phyloP scores from a whole-genome alignment of 2,888 invertebrate genomes.

The Bellardia bayeri region DNA sequence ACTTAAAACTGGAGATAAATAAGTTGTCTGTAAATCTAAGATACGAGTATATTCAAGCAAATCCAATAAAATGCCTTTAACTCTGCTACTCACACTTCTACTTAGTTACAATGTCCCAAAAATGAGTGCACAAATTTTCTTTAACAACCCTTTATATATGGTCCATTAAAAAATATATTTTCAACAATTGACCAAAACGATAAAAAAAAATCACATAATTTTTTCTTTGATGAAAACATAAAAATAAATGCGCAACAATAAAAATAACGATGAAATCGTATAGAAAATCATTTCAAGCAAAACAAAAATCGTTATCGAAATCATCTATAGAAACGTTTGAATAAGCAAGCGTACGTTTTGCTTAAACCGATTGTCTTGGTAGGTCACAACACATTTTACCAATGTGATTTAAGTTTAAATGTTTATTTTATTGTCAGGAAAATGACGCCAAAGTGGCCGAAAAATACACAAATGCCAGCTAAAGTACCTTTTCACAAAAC shows the following conservation, averaged over 20 bases:
- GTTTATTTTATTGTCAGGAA: constrained; percentile 83
- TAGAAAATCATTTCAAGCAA: constrained; percentile 48
- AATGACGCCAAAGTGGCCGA: constrained; percentile 83
- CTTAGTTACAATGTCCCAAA: constrained; percentile 5
- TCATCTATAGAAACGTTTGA: constrained; percentile 44
- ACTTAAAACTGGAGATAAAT: no score
- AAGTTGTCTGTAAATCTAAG: background rate
- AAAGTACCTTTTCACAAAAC: constrained; percentile 68
- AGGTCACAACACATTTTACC: constrained; percentile 79
- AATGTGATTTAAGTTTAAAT: constrained; percentile 81
- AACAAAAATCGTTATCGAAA: constrained; percentile 49
- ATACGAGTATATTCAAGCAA: background rate
- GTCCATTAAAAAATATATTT: constrained; percentile 27
- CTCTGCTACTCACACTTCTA: background rate
- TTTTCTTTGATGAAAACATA: constrained; percentile 76
- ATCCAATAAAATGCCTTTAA: background rate
- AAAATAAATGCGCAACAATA: constrained; percentile 82
- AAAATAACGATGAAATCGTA: constrained; percentile 74
- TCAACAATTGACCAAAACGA: constrained; percentile 59
- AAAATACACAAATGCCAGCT: constrained; percentile 72
- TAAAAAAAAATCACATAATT: constrained; percentile 46
- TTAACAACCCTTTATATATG: constrained; percentile 28
- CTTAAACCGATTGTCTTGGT: constrained; percentile 17
- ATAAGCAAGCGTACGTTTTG: no score
- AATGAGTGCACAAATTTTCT: background rate